Percentiles rank a stretch among this genome's conserved stretches.
Evolutionary conservation across 2,888 invertebrate genomes (phyloP).

Genomic region (Aspidapion aeneum): DNA sequence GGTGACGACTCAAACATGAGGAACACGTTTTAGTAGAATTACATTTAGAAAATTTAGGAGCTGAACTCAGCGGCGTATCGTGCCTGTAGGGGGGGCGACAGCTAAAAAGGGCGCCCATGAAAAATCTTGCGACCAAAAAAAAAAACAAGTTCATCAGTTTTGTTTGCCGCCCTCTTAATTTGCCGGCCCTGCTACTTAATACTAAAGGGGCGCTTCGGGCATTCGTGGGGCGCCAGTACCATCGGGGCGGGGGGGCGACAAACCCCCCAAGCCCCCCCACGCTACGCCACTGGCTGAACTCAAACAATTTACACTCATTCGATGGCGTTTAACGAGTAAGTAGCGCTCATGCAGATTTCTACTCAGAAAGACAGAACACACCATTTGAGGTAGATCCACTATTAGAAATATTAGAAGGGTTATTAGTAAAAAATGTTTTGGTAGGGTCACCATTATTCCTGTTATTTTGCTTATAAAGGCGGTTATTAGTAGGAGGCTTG

Average conservation of each 20-base stretch:
- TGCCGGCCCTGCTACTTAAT: no score
- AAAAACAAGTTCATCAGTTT: no score
- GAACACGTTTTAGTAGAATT: not conserved
- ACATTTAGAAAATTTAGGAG: constrained; percentile 1
- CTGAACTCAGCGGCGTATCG: no score
- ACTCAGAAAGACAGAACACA: not conserved
- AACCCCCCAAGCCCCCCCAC: no score
- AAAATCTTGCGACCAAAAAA: no score
- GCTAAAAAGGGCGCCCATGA: no score
- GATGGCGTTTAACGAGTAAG: not conserved
- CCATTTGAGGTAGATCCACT: not conserved
- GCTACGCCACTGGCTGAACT: no score
- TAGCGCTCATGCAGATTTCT: not conserved
- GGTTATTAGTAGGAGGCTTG: not conserved
- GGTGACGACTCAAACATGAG: not conserved
- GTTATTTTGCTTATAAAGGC: not conserved
- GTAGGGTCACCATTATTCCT: not conserved
- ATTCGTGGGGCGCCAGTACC: no score
- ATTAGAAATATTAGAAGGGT: not conserved
- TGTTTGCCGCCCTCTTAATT: no score
- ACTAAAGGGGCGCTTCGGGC: no score
- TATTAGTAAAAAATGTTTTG: not conserved
- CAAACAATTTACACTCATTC: not conserved
- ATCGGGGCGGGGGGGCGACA: no score
- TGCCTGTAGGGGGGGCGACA: no score